A percentile compares a stretch with the other conserved stretches of the same genome.
Conservation (phyloP, 1,140 invertebrate genomes). For the Drosophila albomicans region DNA sequence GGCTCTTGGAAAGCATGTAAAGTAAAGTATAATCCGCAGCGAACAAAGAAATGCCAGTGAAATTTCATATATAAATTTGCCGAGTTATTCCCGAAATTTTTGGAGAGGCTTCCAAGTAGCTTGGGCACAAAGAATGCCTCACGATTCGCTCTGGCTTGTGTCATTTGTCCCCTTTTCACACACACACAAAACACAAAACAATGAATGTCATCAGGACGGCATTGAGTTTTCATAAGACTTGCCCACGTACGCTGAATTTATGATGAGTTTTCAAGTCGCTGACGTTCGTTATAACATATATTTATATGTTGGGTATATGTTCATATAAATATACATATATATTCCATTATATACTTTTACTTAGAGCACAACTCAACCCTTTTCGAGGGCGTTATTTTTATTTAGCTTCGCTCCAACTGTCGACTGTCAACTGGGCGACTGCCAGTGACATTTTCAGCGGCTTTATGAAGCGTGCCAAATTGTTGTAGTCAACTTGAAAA, state of each 20-base stretch:
- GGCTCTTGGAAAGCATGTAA: background rate
- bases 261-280: slow-evolving; percentile 68
- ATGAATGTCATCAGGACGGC: slow-evolving; percentile 77
- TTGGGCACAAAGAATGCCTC: slow-evolving; percentile 28
- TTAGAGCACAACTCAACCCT: slow-evolving; percentile 21
- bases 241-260: slow-evolving; percentile 71
- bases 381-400: slow-evolving; percentile 35
- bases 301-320: slow-evolving; percentile 2
- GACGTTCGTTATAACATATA: slow-evolving; percentile 12
- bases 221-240: slow-evolving; percentile 78
- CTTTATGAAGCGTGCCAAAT: slow-evolving; percentile 68
- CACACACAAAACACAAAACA: slow-evolving; percentile 63
- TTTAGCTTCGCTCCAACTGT: slow-evolving; percentile 24
- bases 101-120: slow-evolving; percentile 10
- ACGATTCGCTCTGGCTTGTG: slow-evolving; percentile 25
- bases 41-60: slow-evolving; percentile 13
- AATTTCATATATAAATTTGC: slow-evolving; percentile 62
- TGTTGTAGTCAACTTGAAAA: slow-evolving; percentile 21
- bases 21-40: background rate
- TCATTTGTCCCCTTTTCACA: slow-evolving; percentile 57
- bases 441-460: slow-evolving; percentile 23
- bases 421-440: background rate
- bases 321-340: background rate
- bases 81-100: slow-evolving; percentile 58
- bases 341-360: background rate